Evolutionary conservation across 2,888 invertebrate species (phyloP).

Genomic region (Epirrhoe tristata): DNA sequence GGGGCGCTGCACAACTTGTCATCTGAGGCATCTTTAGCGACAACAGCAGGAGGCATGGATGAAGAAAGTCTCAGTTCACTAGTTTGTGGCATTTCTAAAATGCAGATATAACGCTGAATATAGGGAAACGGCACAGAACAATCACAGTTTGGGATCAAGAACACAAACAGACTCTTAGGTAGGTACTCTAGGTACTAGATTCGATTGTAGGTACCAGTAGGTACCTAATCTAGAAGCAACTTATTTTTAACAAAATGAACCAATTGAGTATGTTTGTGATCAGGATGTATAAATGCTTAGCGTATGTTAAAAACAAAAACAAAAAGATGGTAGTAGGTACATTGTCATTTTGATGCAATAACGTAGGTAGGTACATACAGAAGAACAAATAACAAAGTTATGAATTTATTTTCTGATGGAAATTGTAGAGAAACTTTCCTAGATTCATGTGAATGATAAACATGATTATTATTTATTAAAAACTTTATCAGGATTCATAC

Average conservation of each 20-base stretch:
- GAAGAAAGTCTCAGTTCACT: constrained; percentile 78
- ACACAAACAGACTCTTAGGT: background rate
- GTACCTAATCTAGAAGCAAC: background rate
- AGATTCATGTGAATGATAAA: constrained; percentile 7
- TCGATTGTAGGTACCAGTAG: too few relatives aligned
- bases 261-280: background rate
- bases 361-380: too few relatives aligned
- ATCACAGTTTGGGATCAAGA: constrained; percentile 1
- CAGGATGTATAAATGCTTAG: background rate
- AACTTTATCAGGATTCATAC: too few relatives aligned
- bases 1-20: constrained; percentile 88
- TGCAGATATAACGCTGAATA: constrained; percentile 53
- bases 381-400: constrained; percentile 20
- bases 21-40: constrained; percentile 59
- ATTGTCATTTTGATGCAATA: constrained; percentile 29
- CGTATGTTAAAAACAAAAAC: background rate
- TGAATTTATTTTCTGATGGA: constrained; percentile 17
- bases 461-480: background rate
- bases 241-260: background rate
- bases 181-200: background rate
- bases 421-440: constrained; percentile 16
- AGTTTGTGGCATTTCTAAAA: constrained; percentile 80
- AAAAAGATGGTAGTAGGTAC: too few relatives aligned
- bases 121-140: constrained; percentile 21
- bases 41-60: constrained; percentile 69